These are phyloP conservation scores for Neomonachus schauinslandi DNA, from an alignment of 2,113 vertebrate genomes.

Conservation along the genomic window DNA sequence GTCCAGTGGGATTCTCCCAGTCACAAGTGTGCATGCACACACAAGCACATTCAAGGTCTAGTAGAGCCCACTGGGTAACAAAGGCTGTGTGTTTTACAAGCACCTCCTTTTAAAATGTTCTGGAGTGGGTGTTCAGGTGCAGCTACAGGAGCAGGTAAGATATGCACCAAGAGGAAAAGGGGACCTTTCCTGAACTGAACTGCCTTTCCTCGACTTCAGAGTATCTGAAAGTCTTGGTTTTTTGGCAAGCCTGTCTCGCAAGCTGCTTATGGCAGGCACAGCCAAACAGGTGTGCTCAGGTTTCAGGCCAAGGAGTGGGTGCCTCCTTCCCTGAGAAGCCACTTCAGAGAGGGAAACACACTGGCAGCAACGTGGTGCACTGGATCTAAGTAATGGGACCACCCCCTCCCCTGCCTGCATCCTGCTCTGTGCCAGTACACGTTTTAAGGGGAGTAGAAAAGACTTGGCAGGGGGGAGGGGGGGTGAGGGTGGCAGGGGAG, in stretches of 20 bases:
- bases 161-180: constrained; percentile 11
- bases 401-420: background rate
- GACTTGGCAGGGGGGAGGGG: background rate
- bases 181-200: constrained; percentile 26
- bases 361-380: background rate
- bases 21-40: background rate
- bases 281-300: constrained; percentile 75
- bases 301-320: constrained; percentile 23
- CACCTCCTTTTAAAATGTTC: background rate
- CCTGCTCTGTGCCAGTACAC: background rate
- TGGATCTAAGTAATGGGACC: background rate
- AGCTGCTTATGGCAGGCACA: background rate
- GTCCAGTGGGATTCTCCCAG: background rate
- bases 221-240: constrained; percentile 65
- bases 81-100: constrained; percentile 22
- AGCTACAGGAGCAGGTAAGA: background rate
- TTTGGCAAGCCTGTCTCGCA: constrained; percentile 48
- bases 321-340: constrained; percentile 6
- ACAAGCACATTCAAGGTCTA: background rate
- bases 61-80: background rate
- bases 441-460: constrained; percentile 5
- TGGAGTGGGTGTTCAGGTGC: background rate
- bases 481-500: background rate
- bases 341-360: constrained; percentile 4
- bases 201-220: constrained; percentile 44